A percentile compares a stretch with the other conserved stretches of the same genome.
Conservation (phyloP, 2,888 invertebrate species). For the Acleris laterana region DNA sequence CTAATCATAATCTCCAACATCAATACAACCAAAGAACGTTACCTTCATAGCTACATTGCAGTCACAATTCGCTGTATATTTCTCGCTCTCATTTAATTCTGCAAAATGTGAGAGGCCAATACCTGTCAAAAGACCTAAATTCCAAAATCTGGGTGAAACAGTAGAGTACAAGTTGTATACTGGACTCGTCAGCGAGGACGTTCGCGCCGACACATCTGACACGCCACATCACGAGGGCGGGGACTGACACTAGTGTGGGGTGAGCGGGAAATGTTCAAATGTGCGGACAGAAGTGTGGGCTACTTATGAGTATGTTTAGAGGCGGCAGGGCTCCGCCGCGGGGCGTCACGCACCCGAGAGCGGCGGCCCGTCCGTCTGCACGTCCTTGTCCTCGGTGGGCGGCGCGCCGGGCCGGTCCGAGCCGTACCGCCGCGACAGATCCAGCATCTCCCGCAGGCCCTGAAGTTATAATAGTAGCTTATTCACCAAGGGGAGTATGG, state of each 20-base stretch:
- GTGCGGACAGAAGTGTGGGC: conserved; percentile 57
- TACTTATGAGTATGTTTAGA: conserved; percentile 53
- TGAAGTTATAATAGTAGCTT: conserved; percentile 53
- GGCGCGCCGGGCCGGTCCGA: conserved; percentile 77
- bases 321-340: conserved; percentile 58
- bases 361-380: conserved; percentile 88
- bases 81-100: conserved; percentile 45
- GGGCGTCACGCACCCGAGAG: conserved; percentile 74
- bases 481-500: no score
- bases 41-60: conserved; percentile 48
- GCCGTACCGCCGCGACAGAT: conserved; percentile 91
- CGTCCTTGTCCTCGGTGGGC: conserved; percentile 89
- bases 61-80: conserved; percentile 58
- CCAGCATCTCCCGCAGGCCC: conserved; percentile 93
- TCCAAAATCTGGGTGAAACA: conserved; percentile 69
- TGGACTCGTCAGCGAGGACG: conserved; percentile 49
- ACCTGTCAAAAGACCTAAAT: conserved; percentile 74
- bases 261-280: conserved; percentile 44
- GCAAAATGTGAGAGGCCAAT: conserved; percentile 59
- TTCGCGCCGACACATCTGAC: conserved; percentile 51
- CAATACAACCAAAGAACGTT: conserved; percentile 60
- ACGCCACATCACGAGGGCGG: conserved; percentile 27
- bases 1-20: conserved; percentile 60
- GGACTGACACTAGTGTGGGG: conserved; percentile 40
- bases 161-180: conserved; percentile 65